Percentiles rank a stretch among this genome's conserved stretches.
phyloP scores from a whole-genome alignment of 2,113 vertebrate species.

The Octodon degus region DNA sequence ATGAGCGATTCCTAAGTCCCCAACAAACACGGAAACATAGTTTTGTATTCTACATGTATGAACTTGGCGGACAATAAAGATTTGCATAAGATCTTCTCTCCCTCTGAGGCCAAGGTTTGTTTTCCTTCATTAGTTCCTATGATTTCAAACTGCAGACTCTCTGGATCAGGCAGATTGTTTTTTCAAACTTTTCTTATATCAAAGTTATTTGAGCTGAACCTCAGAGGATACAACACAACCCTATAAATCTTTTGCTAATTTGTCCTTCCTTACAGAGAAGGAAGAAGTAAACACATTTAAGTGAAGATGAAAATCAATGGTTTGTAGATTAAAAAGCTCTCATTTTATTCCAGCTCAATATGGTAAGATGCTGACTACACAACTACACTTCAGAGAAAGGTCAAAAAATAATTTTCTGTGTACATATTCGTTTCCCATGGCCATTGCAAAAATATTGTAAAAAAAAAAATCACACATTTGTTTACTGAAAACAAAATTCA shows the following conservation, averaged over 20 bases:
- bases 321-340: conserved; percentile 56
- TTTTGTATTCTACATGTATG: conserved; percentile 65
- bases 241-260: conserved; percentile 43
- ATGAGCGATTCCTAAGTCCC: conserved; percentile 63
- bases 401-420: conserved; percentile 39
- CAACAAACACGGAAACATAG: conserved; percentile 54
- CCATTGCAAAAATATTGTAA: not conserved
- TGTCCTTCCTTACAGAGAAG: conserved; percentile 29
- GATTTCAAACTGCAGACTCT: conserved; percentile 62
- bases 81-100: conserved; percentile 65
- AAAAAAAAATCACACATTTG: not conserved
- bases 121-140: conserved; percentile 74
- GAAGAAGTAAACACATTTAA: conserved; percentile 58
- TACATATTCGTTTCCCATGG: not conserved
- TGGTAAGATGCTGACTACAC: conserved; percentile 64
- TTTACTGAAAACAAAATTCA: not conserved
- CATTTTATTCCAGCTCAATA: conserved; percentile 13
- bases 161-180: conserved; percentile 58
- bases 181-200: conserved; percentile 59
- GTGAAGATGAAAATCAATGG: conserved; percentile 55
- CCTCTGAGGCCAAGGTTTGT: conserved; percentile 57
- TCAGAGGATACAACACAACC: conserved; percentile 60
- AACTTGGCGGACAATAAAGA: conserved; percentile 61
- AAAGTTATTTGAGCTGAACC: conserved; percentile 63
- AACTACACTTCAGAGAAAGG: conserved; percentile 9